Evolutionary conservation across 2,888 invertebrate genomes (phyloP).

Genomic region (Drosophila multiciliata): DNA sequence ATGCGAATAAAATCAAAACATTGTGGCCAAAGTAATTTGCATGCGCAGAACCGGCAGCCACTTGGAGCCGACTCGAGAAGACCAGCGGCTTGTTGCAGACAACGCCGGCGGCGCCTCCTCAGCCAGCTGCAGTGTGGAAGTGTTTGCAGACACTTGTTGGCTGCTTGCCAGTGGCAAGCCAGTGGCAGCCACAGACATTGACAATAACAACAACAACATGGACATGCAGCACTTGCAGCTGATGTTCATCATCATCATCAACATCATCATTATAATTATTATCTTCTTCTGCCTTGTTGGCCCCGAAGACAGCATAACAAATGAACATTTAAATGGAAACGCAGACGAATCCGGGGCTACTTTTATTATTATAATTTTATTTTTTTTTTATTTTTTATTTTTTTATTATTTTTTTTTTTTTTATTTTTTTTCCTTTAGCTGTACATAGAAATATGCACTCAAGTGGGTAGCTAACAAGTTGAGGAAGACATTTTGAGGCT

Average conservation of each 20-base stretch:
- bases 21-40: slow-evolving; percentile 78
- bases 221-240: slow-evolving; percentile 30
- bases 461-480: slow-evolving; percentile 42
- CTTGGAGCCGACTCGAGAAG: slow-evolving; percentile 23
- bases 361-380: slow-evolving; percentile 5
- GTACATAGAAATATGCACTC: slow-evolving; percentile 35
- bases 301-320: slow-evolving; percentile 77
- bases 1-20: slow-evolving; percentile 77
- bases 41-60: slow-evolving; percentile 68
- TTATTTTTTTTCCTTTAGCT: background rate
- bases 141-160: slow-evolving; percentile 79
- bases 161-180: slow-evolving; percentile 60
- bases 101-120: slow-evolving; percentile 66
- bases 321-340: slow-evolving; percentile 78
- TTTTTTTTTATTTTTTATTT: background rate
- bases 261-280: slow-evolving; percentile 11
- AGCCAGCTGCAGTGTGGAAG: slow-evolving; percentile 51
- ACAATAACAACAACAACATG: slow-evolving; percentile 25
- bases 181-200: slow-evolving; percentile 12
- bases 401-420: no score
- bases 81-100: slow-evolving; percentile 45
- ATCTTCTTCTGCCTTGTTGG: slow-evolving; percentile 34
- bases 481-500: slow-evolving; percentile 54
- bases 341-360: slow-evolving; percentile 52
- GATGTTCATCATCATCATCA: slow-evolving; percentile 26